Evolutionary conservation across 2,797 vertebrate genomes (phyloP), one percentile per base, ranked within the genome.

Genomic region (Takifugu ocellatus): DNA sequence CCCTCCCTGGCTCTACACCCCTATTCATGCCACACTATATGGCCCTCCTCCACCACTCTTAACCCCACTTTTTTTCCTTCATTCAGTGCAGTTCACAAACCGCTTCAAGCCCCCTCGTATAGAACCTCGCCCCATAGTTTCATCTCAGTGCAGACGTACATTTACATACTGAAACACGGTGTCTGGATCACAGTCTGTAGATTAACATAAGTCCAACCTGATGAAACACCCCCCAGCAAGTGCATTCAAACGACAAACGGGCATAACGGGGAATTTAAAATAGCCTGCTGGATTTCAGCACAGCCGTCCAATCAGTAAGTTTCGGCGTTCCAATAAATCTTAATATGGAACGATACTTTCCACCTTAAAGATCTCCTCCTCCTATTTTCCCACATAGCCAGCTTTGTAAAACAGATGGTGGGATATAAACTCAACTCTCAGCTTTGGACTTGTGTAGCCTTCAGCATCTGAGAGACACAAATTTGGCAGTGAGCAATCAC

Each of bases 341-440:
- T 12, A 8, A 36, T 12, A 36, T 36, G 2, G 10, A 2, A 9
- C 7, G 33, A 12, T 39, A 14, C 9, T 10, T 39, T 39, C 36
- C 1, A 4, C 36, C 10, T 1, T 14, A 5, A 14, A 4, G 36
- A 3, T 12, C 12, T 39, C 14, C 3, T 12, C 36, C 36, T 14
- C 1, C 36, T 39, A 39, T 10, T 39, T 29, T 14, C 11, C 12
- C 9, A 33, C 31, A 59, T 75, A 63, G 83, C 68, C 69, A 70
- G 62, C 62, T 75, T 74, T 70, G 59, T 55, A 70, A 81, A 81
- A 69, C 84, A 89, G 83, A 83, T 87, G 82, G 79, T 70, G 69
- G 68, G 78, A 84, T 75, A 77, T 72, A 68, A 73, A 73, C 76
- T 77, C 49, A 68, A 56, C 69, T 75, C 69, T 75, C 72, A 72